Percentiles rank a stretch among this genome's conserved stretches.
These are phyloP conservation scores for Drosophila hydei DNA, from an alignment of 1,140 invertebrate species.

Conservation along the genomic window DNA sequence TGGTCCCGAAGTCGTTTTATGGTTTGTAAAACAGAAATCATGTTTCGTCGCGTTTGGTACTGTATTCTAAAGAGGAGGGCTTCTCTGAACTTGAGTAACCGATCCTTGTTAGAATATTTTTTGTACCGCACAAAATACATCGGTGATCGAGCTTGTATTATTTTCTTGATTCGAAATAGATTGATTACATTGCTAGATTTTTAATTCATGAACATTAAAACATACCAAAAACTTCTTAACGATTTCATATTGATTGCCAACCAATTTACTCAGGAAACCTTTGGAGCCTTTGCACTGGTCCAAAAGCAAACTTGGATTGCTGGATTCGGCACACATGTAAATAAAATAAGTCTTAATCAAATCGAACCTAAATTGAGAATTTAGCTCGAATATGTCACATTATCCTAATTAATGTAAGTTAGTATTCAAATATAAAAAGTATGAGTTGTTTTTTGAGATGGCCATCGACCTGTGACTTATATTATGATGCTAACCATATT, in stretches of 20 bases:
- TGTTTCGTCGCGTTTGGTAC: slow-evolving; percentile 74
- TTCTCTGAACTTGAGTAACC: slow-evolving; percentile 53
- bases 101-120: slow-evolving; percentile 54
- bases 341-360: background rate
- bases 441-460: too few species aligned
- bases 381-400: too few species aligned
- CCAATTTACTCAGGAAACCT: slow-evolving; percentile 33
- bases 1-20: slow-evolving; percentile 50
- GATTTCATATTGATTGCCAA: slow-evolving; percentile 51
- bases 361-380: too few species aligned
- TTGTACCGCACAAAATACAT: slow-evolving; percentile 60
- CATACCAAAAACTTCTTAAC: slow-evolving; percentile 56
- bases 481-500: background rate
- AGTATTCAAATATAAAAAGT: too few species aligned
- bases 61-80: slow-evolving; percentile 63
- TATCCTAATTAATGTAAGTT: too few species aligned
- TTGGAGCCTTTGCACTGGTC: slow-evolving; percentile 56
- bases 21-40: slow-evolving; percentile 54
- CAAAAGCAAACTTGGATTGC: slow-evolving; percentile 59
- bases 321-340: background rate
- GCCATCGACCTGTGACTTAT: too few species aligned
- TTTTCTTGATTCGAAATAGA: slow-evolving; percentile 57
- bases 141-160: slow-evolving; percentile 71
- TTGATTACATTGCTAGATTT: background rate
- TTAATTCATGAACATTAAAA: background rate